Conservation (phyloP, 2,113 vertebrate species). For the Malurus alboscapulatus region DNA sequence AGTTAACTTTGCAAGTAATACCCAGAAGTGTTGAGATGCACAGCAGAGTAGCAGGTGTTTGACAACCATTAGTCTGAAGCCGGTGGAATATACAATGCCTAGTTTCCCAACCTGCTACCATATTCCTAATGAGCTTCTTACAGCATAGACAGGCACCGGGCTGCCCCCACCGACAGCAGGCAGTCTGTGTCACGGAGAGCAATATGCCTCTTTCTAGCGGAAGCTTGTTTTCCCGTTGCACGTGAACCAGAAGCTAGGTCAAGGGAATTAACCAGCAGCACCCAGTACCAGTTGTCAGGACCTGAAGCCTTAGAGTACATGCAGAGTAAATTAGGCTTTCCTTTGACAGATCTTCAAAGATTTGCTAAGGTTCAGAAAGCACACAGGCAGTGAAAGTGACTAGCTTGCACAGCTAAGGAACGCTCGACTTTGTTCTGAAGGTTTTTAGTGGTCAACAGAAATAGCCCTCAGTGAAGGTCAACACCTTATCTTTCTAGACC, state of each 20-base stretch:
- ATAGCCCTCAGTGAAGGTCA: background rate
- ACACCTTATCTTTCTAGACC: background rate
- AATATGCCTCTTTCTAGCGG: background rate
- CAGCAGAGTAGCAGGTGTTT: background rate
- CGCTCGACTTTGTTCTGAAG: background rate
- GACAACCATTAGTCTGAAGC: background rate
- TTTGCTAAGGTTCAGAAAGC: background rate
- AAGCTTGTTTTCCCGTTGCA: background rate
- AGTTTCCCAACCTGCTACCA: background rate
- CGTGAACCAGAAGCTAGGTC: background rate
- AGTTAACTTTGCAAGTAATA: background rate
- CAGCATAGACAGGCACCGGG: accelerated
- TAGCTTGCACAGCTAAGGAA: background rate
- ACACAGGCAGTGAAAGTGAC: background rate
- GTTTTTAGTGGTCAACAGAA: conserved; percentile 4
- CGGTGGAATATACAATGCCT: background rate
- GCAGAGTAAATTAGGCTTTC: background rate
- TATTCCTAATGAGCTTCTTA: background rate
- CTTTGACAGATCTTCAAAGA: background rate
- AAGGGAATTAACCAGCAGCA: background rate
- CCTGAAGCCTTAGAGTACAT: background rate
- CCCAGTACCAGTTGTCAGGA: background rate
- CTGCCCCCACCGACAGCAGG: background rate
- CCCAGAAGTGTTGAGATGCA: background rate
- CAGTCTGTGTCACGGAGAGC: background rate